Evolutionary conservation across 2,888 invertebrate species (phyloP), one percentile per base, ranked within the genome.

Genomic region (Siphlonurus alternatus): DNA sequence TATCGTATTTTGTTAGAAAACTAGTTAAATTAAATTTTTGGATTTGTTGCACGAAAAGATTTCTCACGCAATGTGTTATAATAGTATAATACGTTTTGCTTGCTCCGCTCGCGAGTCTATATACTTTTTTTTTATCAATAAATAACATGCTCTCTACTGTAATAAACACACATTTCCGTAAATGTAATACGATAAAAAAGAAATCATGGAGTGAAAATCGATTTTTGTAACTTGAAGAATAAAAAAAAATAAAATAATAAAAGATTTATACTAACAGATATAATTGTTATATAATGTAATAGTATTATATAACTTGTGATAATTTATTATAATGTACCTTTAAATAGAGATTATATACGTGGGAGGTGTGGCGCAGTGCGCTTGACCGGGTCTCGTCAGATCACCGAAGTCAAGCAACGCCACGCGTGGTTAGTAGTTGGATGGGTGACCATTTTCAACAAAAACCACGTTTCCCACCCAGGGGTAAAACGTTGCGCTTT

Each of bases 51-150:
- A 38, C 38, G 38, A 38, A 38, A 15, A 38, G 5, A 38, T 38
- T 54, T 63, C 24, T 23, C 22, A 62, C 53, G 62, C 19, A 5
- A 15, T 22, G 22, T 62, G 23, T 53, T 62, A 53, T 25, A 61
- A 19, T 25, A 61, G 22, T n/a, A 19, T 25, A n/a, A 19, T 22
- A 7, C 38, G n/a, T 25, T 62, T 22, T 23, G 23, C 19, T 51
- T 5, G 23, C 23, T 53, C 23, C 62, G 19, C 15, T 10, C 38
- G 15, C 5, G 15, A 38, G 38, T 15, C 15, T 38, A 38, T 38
- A n/a, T n/a, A n/a, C 25, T 25, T 61, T 70, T 70, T 71, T 72
- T 72, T 72, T 73, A 15, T 38, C 38, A 38, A 38, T 38, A 38
- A 38, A 38, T 38, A 38, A 38, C 38, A 38, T 5, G 5, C 38